Evolutionary conservation across 2,888 invertebrate genomes (phyloP).

Genomic region (Eurois occulta): DNA sequence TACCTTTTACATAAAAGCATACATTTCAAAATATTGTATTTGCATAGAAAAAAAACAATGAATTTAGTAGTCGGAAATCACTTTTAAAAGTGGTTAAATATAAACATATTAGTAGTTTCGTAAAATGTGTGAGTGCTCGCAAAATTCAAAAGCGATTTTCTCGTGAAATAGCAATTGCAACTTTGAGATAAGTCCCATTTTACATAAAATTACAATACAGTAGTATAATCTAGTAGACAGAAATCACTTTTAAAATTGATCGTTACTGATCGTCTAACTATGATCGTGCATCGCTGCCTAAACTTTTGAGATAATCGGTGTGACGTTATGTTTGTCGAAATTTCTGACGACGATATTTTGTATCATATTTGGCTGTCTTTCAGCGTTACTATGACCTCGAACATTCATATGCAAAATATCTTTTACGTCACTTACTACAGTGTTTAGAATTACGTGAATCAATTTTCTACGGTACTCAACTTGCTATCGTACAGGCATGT

Average conservation of each 20-base stretch:
- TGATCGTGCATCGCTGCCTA: neutral
- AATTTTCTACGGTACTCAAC: slow-evolving; percentile 32
- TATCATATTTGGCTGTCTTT: slow-evolving; percentile 4
- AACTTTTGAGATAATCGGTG: neutral
- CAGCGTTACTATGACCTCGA: slow-evolving; percentile 23
- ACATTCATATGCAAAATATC: slow-evolving; percentile 41
- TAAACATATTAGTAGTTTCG: too few species aligned
- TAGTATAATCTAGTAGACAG: too few species aligned
- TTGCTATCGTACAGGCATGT: neutral
- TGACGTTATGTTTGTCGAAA: neutral
- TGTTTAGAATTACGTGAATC: slow-evolving; percentile 3
- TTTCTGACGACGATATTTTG: slow-evolving; percentile 14
- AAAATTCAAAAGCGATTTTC: too few species aligned
- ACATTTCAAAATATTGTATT: too few species aligned
- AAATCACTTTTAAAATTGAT: neutral
- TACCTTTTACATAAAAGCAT: too few species aligned
- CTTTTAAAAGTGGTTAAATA: too few species aligned
- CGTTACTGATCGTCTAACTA: neutral
- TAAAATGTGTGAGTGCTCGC: too few species aligned
- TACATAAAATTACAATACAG: neutral
- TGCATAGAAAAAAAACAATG: too few species aligned
- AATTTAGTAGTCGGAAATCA: too few species aligned
- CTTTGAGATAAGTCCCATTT: too few species aligned
- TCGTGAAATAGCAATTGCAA: too few species aligned
- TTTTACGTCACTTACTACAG: neutral